These are phyloP conservation scores for Leptopilina myrica DNA, from an alignment of 2,888 invertebrate genomes.

Conservation along the genomic window DNA sequence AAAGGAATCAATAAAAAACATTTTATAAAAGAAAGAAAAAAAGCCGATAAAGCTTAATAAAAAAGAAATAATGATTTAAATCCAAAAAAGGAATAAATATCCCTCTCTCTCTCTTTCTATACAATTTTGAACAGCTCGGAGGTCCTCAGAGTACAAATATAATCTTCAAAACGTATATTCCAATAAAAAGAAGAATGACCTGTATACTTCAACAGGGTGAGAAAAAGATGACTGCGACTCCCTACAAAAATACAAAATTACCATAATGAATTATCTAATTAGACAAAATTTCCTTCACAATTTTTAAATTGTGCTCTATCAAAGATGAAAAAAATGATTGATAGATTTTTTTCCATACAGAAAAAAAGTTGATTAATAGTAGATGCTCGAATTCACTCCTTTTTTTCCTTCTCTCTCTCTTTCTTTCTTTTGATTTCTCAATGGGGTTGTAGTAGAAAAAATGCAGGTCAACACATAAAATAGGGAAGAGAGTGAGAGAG, in stretches of 20 bases:
- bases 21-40: no score
- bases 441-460: slow-evolving; percentile 11
- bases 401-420: not conserved
- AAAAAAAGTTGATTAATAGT: slow-evolving; percentile 37
- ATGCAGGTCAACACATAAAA: slow-evolving; percentile 12
- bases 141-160: not conserved
- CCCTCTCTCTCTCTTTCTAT: not conserved
- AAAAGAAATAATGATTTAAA: not conserved
- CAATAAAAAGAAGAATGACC: not conserved
- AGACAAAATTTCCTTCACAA: slow-evolving; percentile 16
- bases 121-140: not conserved
- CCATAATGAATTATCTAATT: slow-evolving; percentile 2
- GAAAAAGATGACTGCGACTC: not conserved
- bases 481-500: not conserved
- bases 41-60: no score
- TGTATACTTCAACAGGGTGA: no score
- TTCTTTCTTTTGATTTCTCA: not conserved
- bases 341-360: slow-evolving; percentile 19
- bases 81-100: not conserved
- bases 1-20: no score
- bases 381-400: slow-evolving; percentile 3
- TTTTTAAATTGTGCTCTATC: not conserved
- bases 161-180: not conserved
- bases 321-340: slow-evolving; percentile 6
- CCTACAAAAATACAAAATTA: not conserved